Conservation (phyloP, 2,797 vertebrate genomes). For the Hapalemur alaotrensis region DNA sequence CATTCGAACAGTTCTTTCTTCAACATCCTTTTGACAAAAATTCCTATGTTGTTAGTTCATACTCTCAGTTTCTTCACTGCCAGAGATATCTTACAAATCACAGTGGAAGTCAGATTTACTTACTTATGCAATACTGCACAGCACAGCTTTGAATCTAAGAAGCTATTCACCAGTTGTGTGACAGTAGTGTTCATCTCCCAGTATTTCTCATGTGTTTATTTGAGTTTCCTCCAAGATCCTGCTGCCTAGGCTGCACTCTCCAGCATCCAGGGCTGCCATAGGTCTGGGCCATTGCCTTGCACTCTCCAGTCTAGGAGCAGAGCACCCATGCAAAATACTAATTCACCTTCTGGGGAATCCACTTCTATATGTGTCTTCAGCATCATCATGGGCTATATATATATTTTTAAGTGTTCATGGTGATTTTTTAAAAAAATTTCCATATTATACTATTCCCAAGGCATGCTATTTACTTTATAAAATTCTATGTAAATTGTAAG, state of each 20-base stretch:
- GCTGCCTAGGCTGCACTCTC: neutral
- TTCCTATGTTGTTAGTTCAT: neutral
- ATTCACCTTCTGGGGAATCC: neutral
- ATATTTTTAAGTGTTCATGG: neutral
- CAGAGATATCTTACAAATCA: neutral
- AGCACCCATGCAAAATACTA: neutral
- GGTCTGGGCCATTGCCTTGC: neutral
- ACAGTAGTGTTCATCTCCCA: neutral
- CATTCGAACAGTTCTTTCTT: neutral
- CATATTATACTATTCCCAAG: neutral
- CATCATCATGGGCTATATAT: neutral
- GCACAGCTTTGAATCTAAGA: neutral
- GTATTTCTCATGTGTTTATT: neutral
- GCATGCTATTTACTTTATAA: neutral
- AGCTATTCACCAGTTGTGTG: neutral
- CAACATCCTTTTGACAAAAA: neutral
- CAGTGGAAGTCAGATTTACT: neutral
- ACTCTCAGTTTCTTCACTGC: neutral
- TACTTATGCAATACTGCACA: neutral
- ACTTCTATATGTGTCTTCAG: neutral
- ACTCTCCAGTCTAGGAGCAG: neutral
- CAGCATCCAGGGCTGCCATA: neutral
- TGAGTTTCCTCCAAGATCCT: neutral
- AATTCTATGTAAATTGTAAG: neutral
- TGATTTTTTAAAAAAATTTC: neutral